phyloP scores from a whole-genome alignment of 2,888 invertebrate genomes.

The Trilocha varians region DNA sequence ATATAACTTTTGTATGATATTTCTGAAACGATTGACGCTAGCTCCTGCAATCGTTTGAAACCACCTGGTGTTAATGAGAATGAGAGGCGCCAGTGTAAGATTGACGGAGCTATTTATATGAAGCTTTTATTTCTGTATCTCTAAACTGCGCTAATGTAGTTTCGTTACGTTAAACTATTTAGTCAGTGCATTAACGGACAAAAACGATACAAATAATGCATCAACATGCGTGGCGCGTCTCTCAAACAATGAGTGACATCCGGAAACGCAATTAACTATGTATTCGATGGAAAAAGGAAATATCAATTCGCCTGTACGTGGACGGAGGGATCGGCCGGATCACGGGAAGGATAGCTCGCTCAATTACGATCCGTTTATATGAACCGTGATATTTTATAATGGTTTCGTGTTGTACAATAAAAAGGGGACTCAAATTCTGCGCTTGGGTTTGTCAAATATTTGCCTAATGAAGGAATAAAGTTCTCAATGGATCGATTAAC shows the following conservation, averaged over 20 bases:
- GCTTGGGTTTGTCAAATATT: too few species aligned
- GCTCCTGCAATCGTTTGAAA: too few species aligned
- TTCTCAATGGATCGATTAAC: too few species aligned
- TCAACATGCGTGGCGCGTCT: constrained; percentile 36
- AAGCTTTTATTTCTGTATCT: too few species aligned
- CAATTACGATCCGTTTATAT: constrained; percentile 39
- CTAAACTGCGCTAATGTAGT: neutral
- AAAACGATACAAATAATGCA: constrained; percentile 18
- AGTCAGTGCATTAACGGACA: constrained; percentile 7
- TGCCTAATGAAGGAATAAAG: too few species aligned
- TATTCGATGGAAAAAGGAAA: constrained; percentile 67
- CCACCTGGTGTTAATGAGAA: too few species aligned
- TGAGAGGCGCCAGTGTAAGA: too few species aligned
- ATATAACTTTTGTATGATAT: too few species aligned
- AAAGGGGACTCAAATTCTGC: too few species aligned
- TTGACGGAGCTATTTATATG: too few species aligned
- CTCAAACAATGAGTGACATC: constrained; percentile 49
- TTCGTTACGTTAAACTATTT: constrained; percentile 1
- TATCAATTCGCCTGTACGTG: constrained; percentile 55
- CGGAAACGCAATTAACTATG: constrained; percentile 68
- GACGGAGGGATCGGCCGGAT: constrained; percentile 41
- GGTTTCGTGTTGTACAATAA: too few species aligned
- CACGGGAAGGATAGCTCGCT: constrained; percentile 35
- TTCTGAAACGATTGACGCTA: too few species aligned
- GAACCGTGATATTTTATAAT: constrained; percentile 18